These are phyloP conservation scores for Eidolon helvum DNA, from an alignment of 2,113 vertebrate genomes.

Conservation along the genomic window DNA sequence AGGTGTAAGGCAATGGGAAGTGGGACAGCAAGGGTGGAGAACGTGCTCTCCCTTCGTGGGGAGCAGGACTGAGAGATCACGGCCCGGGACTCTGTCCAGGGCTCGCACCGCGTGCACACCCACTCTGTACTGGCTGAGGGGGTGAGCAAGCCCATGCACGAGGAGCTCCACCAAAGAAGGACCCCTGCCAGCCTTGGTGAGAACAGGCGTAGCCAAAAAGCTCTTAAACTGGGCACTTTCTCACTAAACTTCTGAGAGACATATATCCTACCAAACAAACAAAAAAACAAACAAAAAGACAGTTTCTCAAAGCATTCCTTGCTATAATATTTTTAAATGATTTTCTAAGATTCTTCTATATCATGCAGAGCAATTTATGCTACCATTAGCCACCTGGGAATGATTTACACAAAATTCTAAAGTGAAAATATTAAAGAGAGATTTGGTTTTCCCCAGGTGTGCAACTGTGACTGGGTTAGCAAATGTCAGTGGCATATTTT, in stretches of 20 bases:
- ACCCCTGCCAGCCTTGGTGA: not conserved
- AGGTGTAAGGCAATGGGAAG: not conserved
- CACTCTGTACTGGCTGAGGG: too few relatives aligned
- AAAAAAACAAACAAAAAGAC: not conserved
- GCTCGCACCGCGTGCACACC: rapidly evolving
- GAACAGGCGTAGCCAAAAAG: not conserved
- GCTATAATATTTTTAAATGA: not conserved
- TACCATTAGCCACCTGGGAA: not conserved
- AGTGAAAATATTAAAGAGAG: not conserved
- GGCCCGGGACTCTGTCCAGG: not conserved
- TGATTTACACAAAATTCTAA: conserved; percentile 55
- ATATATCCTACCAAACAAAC: not conserved
- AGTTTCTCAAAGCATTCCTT: not conserved
- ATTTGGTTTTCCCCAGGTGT: conserved; percentile 22
- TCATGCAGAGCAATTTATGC: not conserved
- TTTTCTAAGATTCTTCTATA: not conserved
- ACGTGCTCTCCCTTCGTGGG: rapidly evolving
- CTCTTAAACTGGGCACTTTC: not conserved
- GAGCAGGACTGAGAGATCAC: not conserved
- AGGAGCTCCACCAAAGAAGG: not conserved
- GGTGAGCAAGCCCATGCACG: not conserved
- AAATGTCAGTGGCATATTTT: not conserved
- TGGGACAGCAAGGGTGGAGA: rapidly evolving
- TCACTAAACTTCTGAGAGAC: not conserved
- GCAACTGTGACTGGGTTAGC: not conserved